These are phyloP conservation scores for Hyperoplus lanceolatus DNA, from an alignment of 2,797 vertebrate species.

Conservation along the genomic window DNA sequence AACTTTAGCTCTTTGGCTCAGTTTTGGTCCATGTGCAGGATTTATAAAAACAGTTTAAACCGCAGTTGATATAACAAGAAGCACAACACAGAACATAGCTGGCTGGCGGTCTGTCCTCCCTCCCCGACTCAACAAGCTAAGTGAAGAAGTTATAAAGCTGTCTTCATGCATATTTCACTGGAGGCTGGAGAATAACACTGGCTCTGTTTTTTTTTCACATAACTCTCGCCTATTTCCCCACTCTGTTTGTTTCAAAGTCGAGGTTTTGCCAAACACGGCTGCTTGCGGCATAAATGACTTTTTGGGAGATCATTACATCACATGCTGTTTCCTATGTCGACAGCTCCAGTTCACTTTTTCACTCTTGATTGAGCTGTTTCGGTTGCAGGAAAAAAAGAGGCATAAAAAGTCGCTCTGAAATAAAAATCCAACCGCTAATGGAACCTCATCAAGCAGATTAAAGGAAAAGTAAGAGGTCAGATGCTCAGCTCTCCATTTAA, in stretches of 20 bases:
- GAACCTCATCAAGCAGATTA: slow-evolving; percentile 66
- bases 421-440: slow-evolving; percentile 45
- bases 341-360: neutral
- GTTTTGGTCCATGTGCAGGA: too few species aligned
- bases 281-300: slow-evolving; percentile 14
- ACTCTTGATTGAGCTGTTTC: slow-evolving; percentile 16
- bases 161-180: neutral
- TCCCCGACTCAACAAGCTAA: neutral
- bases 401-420: slow-evolving; percentile 33
- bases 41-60: neutral
- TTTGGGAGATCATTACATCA: neutral
- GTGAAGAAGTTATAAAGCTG: neutral
- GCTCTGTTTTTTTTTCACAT: neutral
- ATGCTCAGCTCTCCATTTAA: slow-evolving; percentile 44
- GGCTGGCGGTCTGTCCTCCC: neutral
- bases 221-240: neutral
- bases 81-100: neutral
- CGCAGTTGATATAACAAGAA: slow-evolving; percentile 5
- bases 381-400: slow-evolving; percentile 11
- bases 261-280: slow-evolving; percentile 2
- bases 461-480: slow-evolving; percentile 52
- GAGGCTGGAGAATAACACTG: neutral
- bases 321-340: neutral
- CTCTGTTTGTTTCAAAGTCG: slow-evolving; percentile 11
- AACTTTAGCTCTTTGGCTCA: too few species aligned